phyloP scores from a whole-genome alignment of 2,113 vertebrate genomes.

The Apodemus sylvaticus region DNA sequence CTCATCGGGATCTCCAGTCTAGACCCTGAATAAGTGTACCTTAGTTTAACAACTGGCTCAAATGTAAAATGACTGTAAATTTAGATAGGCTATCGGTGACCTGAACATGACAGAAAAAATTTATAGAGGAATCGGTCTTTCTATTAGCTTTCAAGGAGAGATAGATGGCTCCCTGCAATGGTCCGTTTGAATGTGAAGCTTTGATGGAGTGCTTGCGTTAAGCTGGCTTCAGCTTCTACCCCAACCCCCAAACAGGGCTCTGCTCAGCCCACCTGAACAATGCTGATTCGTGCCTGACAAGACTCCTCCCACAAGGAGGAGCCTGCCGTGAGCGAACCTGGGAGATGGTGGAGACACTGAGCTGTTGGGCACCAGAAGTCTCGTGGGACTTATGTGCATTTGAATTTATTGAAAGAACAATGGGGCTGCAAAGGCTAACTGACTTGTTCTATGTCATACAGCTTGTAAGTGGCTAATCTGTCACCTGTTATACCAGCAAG shows the following conservation, averaged over 20 bases:
- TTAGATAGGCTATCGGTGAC: background rate
- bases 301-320: background rate
- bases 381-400: background rate
- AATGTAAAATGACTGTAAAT: constrained; percentile 45
- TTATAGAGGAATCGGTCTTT: constrained; percentile 44
- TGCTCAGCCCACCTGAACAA: background rate
- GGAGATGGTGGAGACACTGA: background rate
- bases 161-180: constrained; percentile 46
- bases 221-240: background rate
- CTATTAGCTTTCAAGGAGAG: constrained; percentile 52
- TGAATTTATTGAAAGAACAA: background rate
- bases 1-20: background rate
- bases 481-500: background rate
- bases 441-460: background rate
- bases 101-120: constrained; percentile 34
- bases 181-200: constrained; percentile 21
- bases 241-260: background rate
- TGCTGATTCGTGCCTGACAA: background rate
- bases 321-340: background rate
- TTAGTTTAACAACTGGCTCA: constrained; percentile 50
- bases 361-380: background rate
- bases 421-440: background rate
- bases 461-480: background rate
- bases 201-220: background rate
- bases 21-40: background rate